Conservation (phyloP, 2,797 vertebrate species). For the Galago senegalensis region DNA sequence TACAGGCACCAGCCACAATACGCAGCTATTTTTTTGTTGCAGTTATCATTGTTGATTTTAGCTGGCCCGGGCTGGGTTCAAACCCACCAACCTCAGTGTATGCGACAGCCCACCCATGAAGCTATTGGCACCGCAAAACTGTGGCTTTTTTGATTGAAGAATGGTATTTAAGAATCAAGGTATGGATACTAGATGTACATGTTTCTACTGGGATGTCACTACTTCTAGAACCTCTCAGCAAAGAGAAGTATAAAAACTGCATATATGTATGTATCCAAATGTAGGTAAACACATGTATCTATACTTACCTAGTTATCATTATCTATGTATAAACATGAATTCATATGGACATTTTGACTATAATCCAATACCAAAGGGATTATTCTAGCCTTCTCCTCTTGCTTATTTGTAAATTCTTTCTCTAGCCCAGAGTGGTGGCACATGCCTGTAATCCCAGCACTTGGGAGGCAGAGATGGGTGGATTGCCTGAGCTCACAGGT, state of each 20-base stretch:
- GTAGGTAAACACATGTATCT: not conserved
- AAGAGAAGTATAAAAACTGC: not conserved
- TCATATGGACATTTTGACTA: not conserved
- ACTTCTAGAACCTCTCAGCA: not conserved
- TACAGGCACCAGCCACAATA: no score
- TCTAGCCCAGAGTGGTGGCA: no score
- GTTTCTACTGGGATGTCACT: not conserved
- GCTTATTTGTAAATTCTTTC: not conserved
- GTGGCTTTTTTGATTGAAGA: not conserved
- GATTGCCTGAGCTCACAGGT: no score
- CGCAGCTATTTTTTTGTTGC: no score
- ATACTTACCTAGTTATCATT: not conserved
- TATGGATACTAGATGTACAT: not conserved
- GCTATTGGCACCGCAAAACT: not conserved
- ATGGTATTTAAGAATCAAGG: not conserved
- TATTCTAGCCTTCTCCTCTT: not conserved
- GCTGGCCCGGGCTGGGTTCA: no score
- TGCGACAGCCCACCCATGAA: no score
- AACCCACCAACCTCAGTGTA: no score
- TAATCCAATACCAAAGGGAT: not conserved
- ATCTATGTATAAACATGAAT: not conserved
- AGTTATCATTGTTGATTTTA: no score
- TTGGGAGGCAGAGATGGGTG: no score
- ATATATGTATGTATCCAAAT: not conserved
- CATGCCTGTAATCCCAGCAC: no score